These are phyloP conservation scores for Pleuronectes platessa DNA, from an alignment of 2,113 vertebrate genomes.

Conservation along the genomic window DNA sequence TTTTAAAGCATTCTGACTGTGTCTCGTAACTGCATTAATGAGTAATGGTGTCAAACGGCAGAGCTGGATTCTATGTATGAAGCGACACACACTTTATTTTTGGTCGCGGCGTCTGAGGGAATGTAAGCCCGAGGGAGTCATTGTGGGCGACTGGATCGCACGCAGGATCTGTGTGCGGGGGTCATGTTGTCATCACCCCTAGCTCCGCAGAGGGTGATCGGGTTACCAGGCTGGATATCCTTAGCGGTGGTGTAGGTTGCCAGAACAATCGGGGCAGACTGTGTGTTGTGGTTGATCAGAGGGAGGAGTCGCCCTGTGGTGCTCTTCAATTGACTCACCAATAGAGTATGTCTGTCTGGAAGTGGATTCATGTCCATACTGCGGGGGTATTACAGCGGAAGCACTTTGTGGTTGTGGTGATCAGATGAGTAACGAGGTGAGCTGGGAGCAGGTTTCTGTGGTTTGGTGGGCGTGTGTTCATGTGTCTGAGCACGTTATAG, in stretches of 20 bases:
- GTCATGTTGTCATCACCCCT: conserved; percentile 66
- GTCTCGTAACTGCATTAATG: conserved; percentile 27
- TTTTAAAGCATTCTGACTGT: conserved; percentile 30
- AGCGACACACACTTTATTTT: conserved; percentile 43
- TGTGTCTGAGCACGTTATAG: not conserved
- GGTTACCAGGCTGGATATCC: conserved; percentile 49
- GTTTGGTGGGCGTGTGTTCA: conserved; percentile 2
- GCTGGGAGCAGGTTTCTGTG: conserved; percentile 32
- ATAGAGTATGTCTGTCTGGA: conserved; percentile 4
- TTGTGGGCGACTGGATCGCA: conserved; percentile 52
- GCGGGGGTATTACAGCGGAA: not conserved
- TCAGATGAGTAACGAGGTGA: conserved; percentile 33
- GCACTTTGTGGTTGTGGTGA: conserved; percentile 14
- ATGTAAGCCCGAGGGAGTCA: conserved; percentile 2
- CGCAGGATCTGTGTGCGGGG: conserved; percentile 54
- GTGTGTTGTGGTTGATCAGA: conserved; percentile 39
- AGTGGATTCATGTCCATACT: conserved; percentile 7
- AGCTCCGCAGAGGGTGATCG: conserved; percentile 38
- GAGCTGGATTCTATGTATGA: not conserved
- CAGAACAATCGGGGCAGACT: conserved; percentile 38
- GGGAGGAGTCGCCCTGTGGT: conserved; percentile 3
- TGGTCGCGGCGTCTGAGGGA: conserved; percentile 27
- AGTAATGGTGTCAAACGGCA: conserved; percentile 27
- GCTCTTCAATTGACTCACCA: conserved; percentile 4
- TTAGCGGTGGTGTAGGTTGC: conserved; percentile 37